phyloP scores from a whole-genome alignment of 2,888 invertebrate species.

The Caenorhabditis sp. region DNA sequence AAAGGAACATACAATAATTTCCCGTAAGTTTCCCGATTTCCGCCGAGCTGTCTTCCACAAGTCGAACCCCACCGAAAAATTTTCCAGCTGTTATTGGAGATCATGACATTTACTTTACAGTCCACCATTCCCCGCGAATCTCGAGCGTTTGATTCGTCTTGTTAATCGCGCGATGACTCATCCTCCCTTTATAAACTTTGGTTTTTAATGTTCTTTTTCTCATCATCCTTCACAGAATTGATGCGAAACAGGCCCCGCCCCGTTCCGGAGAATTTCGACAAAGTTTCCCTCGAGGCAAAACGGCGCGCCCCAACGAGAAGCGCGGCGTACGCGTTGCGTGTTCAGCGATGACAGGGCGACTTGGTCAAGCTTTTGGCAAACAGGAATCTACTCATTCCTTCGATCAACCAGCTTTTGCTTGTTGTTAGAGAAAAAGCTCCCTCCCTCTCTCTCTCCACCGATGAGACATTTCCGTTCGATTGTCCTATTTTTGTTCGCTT shows the following conservation, averaged over 20 bases:
- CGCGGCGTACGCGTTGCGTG: conserved; percentile 46
- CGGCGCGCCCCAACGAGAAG: conserved; percentile 33
- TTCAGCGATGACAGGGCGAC: conserved; percentile 46
- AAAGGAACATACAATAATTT: too few species aligned
- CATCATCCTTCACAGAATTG: background rate
- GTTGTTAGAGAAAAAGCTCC: conserved; percentile 35
- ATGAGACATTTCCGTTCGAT: conserved; percentile 17
- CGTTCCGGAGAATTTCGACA: background rate
- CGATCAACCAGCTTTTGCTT: conserved; percentile 22
- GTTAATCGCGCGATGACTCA: conserved; percentile 19
- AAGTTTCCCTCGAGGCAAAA: conserved; percentile 26
- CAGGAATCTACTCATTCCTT: conserved; percentile 39
- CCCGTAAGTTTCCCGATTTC: background rate
- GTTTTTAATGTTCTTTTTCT: background rate
- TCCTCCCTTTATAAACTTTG: conserved; percentile 5
- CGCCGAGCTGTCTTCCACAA: too few species aligned
- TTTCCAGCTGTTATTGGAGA: too few species aligned
- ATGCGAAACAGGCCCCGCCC: conserved; percentile 1
- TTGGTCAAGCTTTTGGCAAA: conserved; percentile 46
- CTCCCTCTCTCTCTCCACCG: conserved; percentile 22
- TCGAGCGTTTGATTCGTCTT: background rate
- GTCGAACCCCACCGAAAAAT: too few species aligned
- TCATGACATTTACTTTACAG: too few species aligned
- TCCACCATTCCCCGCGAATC: background rate
- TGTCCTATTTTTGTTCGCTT: background rate